A percentile compares a stretch with the other conserved stretches of the same genome.
Conservation (phyloP, 2,797 vertebrate species). For the Falco rusticolus region DNA sequence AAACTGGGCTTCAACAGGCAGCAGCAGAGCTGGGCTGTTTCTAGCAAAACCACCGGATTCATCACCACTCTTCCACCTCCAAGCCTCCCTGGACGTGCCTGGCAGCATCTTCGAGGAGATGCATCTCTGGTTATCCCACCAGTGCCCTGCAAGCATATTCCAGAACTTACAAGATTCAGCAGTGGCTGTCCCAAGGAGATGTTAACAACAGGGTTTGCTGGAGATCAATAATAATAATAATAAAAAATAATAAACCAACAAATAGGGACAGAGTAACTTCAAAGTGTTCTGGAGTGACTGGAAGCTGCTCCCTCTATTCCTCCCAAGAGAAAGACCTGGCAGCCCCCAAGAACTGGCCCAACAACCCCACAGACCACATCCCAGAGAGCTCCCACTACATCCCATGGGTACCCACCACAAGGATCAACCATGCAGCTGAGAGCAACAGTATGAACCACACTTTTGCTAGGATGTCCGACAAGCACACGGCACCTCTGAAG, state of each 20-base stretch:
- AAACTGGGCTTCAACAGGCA: background rate
- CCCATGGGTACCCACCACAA: fast-evolving
- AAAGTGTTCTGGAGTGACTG: background rate
- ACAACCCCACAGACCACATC: background rate
- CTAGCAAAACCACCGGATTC: background rate
- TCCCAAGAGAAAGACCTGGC: background rate
- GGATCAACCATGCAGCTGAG: background rate
- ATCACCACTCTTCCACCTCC: background rate
- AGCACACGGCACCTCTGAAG: background rate
- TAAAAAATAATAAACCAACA: background rate
- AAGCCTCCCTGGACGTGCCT: background rate
- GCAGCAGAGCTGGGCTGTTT: background rate
- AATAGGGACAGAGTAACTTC: background rate
- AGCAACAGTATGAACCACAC: fast-evolving
- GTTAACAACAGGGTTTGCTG: background rate
- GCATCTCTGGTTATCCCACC: background rate
- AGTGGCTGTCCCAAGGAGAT: background rate
- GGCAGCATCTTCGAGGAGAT: background rate
- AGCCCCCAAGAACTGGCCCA: background rate
- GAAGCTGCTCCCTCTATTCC: background rate
- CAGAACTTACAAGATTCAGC: background rate
- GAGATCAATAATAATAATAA: background rate
- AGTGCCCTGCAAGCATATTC: background rate
- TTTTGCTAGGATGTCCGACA: background rate
- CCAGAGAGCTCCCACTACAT: background rate